Evolutionary conservation across 2,113 vertebrate species (phyloP).

Genomic region (Thalassarche chlororhynchos): DNA sequence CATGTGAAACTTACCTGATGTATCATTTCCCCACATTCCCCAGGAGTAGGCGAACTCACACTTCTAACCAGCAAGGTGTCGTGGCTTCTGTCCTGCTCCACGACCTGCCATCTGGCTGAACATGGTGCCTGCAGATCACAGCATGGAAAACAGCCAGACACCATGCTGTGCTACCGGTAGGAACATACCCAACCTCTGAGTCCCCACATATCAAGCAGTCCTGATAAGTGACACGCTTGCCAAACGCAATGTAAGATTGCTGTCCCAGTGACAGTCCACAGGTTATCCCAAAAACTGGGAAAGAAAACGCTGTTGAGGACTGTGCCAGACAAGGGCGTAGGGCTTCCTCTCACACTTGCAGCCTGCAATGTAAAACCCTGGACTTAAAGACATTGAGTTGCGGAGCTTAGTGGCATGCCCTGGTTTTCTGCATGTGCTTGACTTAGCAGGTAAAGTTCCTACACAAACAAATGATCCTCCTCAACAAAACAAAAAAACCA

Average conservation of each 20-base stretch:
- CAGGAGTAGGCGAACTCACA: neutral
- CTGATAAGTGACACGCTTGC: neutral
- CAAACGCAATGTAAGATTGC: neutral
- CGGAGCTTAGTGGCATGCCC: neutral
- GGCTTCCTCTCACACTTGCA: neutral
- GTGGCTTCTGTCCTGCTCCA: neutral
- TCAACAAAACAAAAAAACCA: neutral
- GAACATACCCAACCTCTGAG: neutral
- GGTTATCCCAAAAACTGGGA: neutral
- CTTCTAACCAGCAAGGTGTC: neutral
- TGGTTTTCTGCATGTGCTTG: neutral
- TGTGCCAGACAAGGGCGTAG: neutral
- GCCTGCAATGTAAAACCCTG: neutral
- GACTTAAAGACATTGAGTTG: neutral
- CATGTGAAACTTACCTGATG: neutral
- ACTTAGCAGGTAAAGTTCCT: neutral
- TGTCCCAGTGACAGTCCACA: neutral
- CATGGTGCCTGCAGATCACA: neutral
- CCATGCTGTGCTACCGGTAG: rapidly evolving
- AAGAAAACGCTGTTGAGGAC: neutral
- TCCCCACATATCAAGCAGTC: neutral
- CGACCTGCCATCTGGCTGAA: neutral
- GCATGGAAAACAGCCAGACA: neutral
- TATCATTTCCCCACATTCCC: neutral
- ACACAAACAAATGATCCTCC: neutral